Conservation (phyloP, 2,113 vertebrate genomes). For the Microtus montanus region DNA sequence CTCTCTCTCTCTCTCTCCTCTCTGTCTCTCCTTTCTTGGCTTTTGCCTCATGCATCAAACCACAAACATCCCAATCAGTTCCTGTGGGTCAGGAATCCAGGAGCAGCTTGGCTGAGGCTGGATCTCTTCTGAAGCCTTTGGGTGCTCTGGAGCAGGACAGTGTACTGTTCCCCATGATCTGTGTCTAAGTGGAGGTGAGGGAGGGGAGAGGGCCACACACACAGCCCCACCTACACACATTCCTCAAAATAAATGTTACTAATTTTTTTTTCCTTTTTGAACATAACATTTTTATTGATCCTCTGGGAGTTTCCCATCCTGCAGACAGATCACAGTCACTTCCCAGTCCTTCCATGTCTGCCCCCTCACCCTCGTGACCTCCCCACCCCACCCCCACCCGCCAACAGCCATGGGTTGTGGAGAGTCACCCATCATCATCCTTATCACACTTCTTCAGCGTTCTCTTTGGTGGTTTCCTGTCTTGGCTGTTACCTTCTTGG, state of each 20-base stretch:
- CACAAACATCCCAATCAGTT: neutral
- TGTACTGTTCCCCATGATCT: neutral
- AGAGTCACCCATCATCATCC: neutral
- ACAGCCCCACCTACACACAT: neutral
- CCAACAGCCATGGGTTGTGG: neutral
- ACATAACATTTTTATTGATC: neutral
- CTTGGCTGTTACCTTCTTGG: neutral
- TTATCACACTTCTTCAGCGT: neutral
- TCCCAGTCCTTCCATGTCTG: neutral
- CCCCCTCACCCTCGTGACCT: neutral
- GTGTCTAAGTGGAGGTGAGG: neutral
- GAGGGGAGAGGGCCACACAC: neutral
- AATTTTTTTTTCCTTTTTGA: neutral
- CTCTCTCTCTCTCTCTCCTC: too few species aligned
- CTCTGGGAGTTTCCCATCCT: neutral
- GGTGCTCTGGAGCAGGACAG: neutral
- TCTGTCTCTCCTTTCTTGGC: neutral
- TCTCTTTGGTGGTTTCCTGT: neutral
- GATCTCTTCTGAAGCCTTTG: neutral
- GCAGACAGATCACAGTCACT: neutral
- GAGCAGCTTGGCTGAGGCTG: neutral
- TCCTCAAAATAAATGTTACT: neutral
- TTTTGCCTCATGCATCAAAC: constrained; percentile 4
- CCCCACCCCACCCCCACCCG: neutral
- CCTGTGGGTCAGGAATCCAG: neutral